A percentile compares a stretch with the other conserved stretches of the same genome.
phyloP scores from a whole-genome alignment of 37 sponge, comb jelly and placozoan genomes.

The Halichondria panicea region DNA sequence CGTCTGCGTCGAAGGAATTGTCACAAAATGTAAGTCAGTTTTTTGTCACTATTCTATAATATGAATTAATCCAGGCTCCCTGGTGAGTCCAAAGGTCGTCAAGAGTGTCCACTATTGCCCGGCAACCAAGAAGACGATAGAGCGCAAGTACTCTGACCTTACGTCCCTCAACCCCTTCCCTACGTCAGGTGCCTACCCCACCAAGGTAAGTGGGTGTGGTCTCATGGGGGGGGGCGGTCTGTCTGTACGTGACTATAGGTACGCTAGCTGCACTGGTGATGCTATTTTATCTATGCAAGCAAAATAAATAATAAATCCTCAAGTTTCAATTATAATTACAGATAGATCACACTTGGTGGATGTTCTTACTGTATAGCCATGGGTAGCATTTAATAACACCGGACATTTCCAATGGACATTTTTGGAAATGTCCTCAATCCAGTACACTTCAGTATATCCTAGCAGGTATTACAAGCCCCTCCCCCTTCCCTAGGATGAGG shows the following conservation, averaged over 20 bases:
- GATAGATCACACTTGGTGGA: no score
- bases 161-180: conserved; percentile 93
- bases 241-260: background rate
- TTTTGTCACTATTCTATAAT: background rate
- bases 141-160: conserved; percentile 92
- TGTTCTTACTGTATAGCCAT: no score
- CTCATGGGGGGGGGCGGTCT: background rate
- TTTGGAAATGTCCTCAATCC: no score
- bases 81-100: conserved; percentile 92
- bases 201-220: conserved; percentile 49
- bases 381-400: no score
- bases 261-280: no score
- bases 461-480: no score
- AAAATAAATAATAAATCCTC: no score
- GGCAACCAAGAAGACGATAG: conserved; percentile 91
- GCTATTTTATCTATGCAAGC: no score
- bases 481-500: conserved; percentile 76
- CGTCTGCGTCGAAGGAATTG: conserved; percentile 97
- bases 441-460: no score
- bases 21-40: conserved; percentile 82
- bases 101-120: conserved; percentile 99
- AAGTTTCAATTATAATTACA: no score
- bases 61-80: conserved; percentile 46
- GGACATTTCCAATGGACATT: no score
- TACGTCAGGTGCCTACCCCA: conserved; percentile 84